Conservation (phyloP, 1,140 invertebrate species). For the Bilobella aurantiaca region DNA sequence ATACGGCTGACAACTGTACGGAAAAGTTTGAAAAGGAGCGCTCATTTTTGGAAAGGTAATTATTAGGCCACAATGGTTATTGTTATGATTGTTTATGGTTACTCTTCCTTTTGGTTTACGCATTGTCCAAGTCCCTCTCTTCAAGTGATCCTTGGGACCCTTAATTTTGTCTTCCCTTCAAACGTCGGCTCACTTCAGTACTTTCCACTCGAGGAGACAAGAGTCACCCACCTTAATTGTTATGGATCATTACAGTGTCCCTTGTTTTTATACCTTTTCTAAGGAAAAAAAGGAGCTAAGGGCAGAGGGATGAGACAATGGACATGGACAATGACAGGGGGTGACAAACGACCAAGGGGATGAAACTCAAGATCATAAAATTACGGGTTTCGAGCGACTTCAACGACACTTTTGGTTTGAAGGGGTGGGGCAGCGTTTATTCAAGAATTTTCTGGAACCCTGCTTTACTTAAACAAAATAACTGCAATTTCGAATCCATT, state of each 20-base stretch:
- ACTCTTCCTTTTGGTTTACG: neutral
- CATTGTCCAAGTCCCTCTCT: neutral
- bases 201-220: neutral
- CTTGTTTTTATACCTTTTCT: neutral
- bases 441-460: too few relatives aligned
- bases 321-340: neutral
- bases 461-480: too few relatives aligned
- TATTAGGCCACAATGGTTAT: constrained; percentile 1
- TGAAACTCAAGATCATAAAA: neutral
- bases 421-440: too few relatives aligned
- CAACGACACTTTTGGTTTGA: too few relatives aligned
- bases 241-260: neutral
- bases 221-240: neutral
- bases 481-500: too few relatives aligned
- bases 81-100: neutral
- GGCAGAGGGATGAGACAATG: neutral
- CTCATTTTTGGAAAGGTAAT: constrained; percentile 3
- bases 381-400: neutral
- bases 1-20: neutral
- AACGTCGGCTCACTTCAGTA: neutral
- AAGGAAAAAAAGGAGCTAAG: neutral
- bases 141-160: neutral
- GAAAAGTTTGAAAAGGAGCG: neutral
- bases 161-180: neutral
- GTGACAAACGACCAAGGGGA: neutral